Conservation (phyloP, 2,797 vertebrate genomes). For the Onychomys arenicola region DNA sequence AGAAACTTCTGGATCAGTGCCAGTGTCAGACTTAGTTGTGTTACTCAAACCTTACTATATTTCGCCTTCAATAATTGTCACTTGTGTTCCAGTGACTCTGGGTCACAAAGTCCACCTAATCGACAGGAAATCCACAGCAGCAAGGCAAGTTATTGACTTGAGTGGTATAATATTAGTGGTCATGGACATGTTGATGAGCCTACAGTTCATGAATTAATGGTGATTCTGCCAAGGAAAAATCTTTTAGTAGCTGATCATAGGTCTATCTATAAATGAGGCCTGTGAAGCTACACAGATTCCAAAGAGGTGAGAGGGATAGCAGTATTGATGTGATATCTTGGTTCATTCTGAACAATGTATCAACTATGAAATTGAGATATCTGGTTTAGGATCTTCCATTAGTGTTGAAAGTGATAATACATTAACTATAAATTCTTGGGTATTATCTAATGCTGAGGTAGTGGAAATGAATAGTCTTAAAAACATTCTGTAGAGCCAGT, state of each 20-base stretch:
- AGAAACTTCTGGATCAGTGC: neutral
- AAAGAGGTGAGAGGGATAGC: neutral
- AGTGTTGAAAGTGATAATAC: neutral
- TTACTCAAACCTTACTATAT: neutral
- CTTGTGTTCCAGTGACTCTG: neutral
- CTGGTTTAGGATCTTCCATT: neutral
- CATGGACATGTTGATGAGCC: too few relatives aligned
- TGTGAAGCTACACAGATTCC: neutral
- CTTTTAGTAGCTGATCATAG: neutral
- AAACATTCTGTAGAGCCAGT: neutral
- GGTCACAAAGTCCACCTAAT: neutral
- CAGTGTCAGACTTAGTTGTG: neutral
- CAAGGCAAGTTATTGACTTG: neutral
- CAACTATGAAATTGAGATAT: neutral
- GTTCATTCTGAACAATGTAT: neutral
- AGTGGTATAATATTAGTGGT: neutral
- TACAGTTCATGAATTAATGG: neutral
- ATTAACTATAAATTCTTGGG: too few relatives aligned
- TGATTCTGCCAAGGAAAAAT: neutral
- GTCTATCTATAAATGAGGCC: neutral
- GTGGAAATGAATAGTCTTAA: neutral
- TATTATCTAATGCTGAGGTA: neutral
- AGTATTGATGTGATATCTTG: neutral
- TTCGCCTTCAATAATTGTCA: neutral
- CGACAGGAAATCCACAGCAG: neutral